Conservation (phyloP, 2,888 invertebrate genomes). For the Tiliacea citrago region DNA sequence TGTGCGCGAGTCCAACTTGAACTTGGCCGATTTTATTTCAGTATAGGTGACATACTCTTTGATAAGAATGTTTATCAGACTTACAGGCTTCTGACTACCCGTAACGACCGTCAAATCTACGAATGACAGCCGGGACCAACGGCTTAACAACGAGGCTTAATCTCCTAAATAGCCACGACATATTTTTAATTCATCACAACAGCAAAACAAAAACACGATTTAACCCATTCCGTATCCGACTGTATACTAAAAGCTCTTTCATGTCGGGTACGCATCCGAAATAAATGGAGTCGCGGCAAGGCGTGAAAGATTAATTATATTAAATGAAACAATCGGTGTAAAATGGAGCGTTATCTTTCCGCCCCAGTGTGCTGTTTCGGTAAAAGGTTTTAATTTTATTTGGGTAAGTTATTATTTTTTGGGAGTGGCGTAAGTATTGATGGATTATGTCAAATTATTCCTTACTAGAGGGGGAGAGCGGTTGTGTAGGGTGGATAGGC, state of each 20-base stretch:
- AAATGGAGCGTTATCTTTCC: conserved; percentile 43
- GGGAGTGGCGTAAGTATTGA: not conserved
- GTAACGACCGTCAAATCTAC: not conserved
- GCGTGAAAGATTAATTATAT: conserved; percentile 58
- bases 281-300: conserved; percentile 44
- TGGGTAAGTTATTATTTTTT: not conserved
- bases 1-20: too few species aligned
- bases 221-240: conserved; percentile 21
- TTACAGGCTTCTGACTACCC: too few species aligned
- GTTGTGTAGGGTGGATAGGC: too few species aligned
- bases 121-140: too few species aligned
- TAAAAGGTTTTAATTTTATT: conserved; percentile 27
- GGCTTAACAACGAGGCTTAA: not conserved
- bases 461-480: too few species aligned
- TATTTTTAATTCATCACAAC: conserved; percentile 42
- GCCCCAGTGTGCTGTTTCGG: conserved; percentile 6
- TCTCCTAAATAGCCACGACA: conserved; percentile 25
- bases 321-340: conserved; percentile 53
- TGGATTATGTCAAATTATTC: not conserved
- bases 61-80: too few species aligned
- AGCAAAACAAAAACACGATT: conserved; percentile 39
- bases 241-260: conserved; percentile 52
- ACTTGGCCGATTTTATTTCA: too few species aligned
- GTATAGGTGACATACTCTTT: too few species aligned
- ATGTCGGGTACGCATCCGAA: conserved; percentile 34